Evolutionary conservation across 2,888 invertebrate genomes (phyloP).

Genomic region (Dromius quadrimaculatus): DNA sequence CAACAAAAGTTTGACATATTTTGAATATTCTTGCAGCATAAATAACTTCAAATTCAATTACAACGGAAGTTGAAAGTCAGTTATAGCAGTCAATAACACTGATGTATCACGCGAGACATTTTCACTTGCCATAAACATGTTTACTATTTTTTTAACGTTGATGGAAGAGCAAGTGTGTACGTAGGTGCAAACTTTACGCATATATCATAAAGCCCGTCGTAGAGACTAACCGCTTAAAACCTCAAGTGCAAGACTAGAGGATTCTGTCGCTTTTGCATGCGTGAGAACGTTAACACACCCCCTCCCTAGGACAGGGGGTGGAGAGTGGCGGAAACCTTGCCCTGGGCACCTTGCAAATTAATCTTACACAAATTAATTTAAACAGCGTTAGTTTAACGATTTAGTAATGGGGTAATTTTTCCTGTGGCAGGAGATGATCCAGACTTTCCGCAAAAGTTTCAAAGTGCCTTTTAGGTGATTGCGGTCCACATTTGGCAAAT

Average conservation of each 20-base stretch:
- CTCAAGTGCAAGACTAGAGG: slow-evolving; percentile 2
- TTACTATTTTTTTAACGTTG: slow-evolving; percentile 23
- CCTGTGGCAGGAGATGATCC: neutral
- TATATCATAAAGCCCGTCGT: slow-evolving; percentile 22
- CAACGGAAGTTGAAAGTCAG: neutral
- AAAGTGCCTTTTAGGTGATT: slow-evolving; percentile 28
- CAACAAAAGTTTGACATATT: no score
- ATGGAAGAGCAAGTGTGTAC: neutral
- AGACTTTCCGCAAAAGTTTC: slow-evolving; percentile 12
- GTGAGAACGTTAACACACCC: slow-evolving; percentile 11
- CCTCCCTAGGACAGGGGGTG: slow-evolving; percentile 8
- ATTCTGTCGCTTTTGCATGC: neutral
- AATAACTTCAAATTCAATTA: no score
- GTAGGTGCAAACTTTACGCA: slow-evolving; percentile 34
- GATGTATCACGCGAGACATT: neutral
- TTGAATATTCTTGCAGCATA: no score
- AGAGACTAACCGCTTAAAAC: slow-evolving; percentile 16
- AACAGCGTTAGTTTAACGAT: slow-evolving; percentile 51
- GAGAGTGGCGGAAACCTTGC: slow-evolving; percentile 41
- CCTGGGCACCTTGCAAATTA: slow-evolving; percentile 46
- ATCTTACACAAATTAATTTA: slow-evolving; percentile 50
- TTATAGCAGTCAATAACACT: neutral
- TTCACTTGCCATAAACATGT: slow-evolving; percentile 34
- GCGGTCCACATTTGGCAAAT: slow-evolving; percentile 17
- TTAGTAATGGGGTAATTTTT: slow-evolving; percentile 42